Base-by-base conservation (phyloP, 2,888 invertebrate species). In the Spisula solida region DNA sequence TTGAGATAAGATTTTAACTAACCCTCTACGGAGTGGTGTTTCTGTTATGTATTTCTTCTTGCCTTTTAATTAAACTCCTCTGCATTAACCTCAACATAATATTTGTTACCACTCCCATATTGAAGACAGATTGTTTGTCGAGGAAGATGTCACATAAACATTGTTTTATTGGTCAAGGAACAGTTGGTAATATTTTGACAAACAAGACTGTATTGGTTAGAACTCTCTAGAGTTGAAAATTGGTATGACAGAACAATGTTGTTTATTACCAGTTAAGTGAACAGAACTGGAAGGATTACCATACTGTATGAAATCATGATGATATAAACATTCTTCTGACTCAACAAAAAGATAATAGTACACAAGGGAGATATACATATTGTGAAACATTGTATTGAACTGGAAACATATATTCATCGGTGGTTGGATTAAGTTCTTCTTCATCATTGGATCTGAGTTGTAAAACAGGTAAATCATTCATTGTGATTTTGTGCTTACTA, bases 141-240 rank as follows among this genome's bases (percentile, higher is more conserved):
- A n/a, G n/a, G n/a, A 25, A 4, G 20, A 25, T 25, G 25, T 66
- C 60, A 66, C 60, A 66, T 25, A 25, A 25, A 66, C 18, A 66
- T 66, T 66, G 60, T 66, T 66, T 25, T 66, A 66, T 66, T 66
- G 25, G 60, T 66, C 60, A 25, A 10, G 60, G 60, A 25, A 66
- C 4, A 8, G 60, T 66, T n/a, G 60, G 25, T 25, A 12, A 4
- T 66, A 25, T 25, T 6, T 25, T 66, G 60, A 66, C 25, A 25
- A 66, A 66, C 25, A 66, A 25, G 60, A 25, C 60, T 8, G 56
- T n/a, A 20, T 20, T 25, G 25, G 25, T 66, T 12, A 66, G 60
- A 66, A n/a, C n/a, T 66, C 25, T n/a, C 60, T 8, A 10, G 12
- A 25, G 25, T 66, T 66, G 25, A 25, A 25, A 41, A 66, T 66